phyloP scores from a whole-genome alignment of 2,888 invertebrate species.

The Petrolisthes manimaculis region DNA sequence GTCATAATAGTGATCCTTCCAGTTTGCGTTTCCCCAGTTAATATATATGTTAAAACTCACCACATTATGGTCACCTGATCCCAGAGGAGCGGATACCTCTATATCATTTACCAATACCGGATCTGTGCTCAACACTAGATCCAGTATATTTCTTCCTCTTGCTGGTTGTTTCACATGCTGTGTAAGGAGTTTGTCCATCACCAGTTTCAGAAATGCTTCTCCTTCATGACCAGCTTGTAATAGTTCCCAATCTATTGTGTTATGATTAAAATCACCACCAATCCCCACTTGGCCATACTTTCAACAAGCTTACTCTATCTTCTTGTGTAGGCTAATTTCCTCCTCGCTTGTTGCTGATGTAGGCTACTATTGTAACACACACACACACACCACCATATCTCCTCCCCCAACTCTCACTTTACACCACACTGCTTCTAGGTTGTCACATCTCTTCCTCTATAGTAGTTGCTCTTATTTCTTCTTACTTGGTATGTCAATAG shows the following conservation, averaged over 20 bases:
- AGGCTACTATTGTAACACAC: too few relatives aligned
- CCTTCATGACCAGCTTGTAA: neutral
- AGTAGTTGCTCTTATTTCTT: too few relatives aligned
- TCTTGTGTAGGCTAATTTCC: too few relatives aligned
- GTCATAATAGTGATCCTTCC: neutral
- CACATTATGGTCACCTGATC: neutral
- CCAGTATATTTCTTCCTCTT: neutral
- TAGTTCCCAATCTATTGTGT: constrained; percentile 4
- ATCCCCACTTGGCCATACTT: neutral
- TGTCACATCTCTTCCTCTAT: too few relatives aligned
- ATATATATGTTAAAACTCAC: neutral
- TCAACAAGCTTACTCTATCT: too few relatives aligned
- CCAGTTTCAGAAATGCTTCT: neutral
- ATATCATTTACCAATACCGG: neutral
- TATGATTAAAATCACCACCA: neutral
- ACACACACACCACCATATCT: too few relatives aligned
- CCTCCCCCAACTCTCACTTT: too few relatives aligned
- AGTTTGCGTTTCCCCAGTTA: too few relatives aligned
- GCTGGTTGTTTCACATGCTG: neutral
- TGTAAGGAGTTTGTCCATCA: too few relatives aligned
- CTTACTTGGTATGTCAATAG: too few relatives aligned
- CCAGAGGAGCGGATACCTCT: constrained; percentile 2
- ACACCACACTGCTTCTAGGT: too few relatives aligned
- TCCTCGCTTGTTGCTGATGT: too few relatives aligned
- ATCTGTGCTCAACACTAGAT: constrained; percentile 6